These are phyloP conservation scores for Halcyon badia DNA, from an alignment of 2,797 vertebrate species.

Conservation along the genomic window DNA sequence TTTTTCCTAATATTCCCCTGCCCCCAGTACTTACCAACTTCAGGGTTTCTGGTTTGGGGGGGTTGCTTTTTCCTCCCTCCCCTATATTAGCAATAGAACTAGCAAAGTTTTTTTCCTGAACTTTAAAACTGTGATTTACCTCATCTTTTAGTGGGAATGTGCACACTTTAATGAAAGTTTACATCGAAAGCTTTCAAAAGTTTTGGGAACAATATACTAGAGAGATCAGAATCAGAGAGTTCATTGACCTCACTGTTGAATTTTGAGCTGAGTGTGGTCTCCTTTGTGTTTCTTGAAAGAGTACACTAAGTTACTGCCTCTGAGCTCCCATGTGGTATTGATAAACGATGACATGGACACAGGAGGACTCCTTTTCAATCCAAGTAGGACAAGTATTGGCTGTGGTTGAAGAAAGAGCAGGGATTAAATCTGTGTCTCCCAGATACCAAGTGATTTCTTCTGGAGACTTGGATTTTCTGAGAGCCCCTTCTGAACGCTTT, in stretches of 20 bases:
- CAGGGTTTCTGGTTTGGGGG: neutral
- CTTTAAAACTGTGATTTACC: neutral
- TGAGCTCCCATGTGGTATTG: neutral
- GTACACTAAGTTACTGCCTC: neutral
- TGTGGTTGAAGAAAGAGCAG: neutral
- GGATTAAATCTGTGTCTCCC: neutral
- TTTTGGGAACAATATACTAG: neutral
- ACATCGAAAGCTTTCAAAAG: neutral
- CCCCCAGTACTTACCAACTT: neutral
- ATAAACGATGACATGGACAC: fast-evolving
- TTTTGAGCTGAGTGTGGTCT: neutral
- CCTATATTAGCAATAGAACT: neutral
- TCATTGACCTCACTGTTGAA: neutral
- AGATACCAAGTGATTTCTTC: neutral
- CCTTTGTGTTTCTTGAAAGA: neutral
- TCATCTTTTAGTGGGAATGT: neutral
- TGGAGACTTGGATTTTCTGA: neutral
- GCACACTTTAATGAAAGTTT: neutral
- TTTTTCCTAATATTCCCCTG: neutral
- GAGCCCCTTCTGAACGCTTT: neutral
- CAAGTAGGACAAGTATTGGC: neutral
- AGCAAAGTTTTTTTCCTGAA: neutral
- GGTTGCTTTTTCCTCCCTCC: neutral
- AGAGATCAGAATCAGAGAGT: neutral
- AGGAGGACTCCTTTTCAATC: neutral